Base-by-base conservation (phyloP, 2,888 invertebrate genomes). In the Colletes collaris region DNA sequence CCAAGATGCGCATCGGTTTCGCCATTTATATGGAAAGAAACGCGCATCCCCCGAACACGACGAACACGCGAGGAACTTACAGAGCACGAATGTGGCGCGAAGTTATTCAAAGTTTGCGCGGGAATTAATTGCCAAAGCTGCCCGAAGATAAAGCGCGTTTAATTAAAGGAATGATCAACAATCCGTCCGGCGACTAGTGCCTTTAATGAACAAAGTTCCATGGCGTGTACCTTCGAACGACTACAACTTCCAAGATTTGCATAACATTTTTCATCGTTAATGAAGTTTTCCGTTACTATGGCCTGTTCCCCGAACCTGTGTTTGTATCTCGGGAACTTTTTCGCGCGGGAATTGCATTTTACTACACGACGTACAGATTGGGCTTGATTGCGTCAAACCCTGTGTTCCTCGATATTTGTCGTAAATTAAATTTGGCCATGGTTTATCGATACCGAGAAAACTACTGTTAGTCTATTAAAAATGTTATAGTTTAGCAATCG, bases 81-180 rank as follows among this genome's bases (percentile, higher is more conserved):
- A 27, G 27, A n/a, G 56, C 50, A 56, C 70, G 72, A 80, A 73
- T 69, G 58, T 63, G 65, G 59, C 35, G 53, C 58, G 19, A 66
- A 72, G 67, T 67, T 76, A 63, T 56, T 69, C 68, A 66, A 74
- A 77, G 58, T 72, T 78, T 68, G 35, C 65, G 49, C 50, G 19
- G 50, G 56, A 78, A 81, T 82, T 82, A 81, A 82, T 81, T 78
- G 55, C 58, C 49, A 49, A 60, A 65, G 58, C 68, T 69, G 58
- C 55, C 49, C 44, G 68, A 67, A 70, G 81, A 78, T 78, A 74
- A 81, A 75, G 78, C 72, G 76, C 65, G 53, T 81, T 82, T 77
- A 80, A 80, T 80, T 81, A 81, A 82, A 65, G 68, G 67, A 80
- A 79, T 72, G 60, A 76, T 81, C 79, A 69, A 81, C 76, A 79